A percentile compares a stretch with the other conserved stretches of the same genome.
These are phyloP conservation scores for Halcyon malimbica DNA, from an alignment of 2,113 vertebrate genomes.

Conservation along the genomic window DNA sequence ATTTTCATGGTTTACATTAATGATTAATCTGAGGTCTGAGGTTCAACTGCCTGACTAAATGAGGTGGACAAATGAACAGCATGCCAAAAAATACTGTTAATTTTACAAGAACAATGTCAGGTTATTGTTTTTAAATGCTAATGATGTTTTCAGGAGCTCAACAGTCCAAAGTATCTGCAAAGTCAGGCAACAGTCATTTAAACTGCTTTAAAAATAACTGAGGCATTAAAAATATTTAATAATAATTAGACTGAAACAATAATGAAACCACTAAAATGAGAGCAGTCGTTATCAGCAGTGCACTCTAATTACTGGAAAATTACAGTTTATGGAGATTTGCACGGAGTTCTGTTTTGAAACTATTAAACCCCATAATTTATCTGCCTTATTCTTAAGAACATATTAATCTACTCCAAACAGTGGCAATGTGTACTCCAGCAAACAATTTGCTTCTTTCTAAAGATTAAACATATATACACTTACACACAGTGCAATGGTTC, in stretches of 20 bases:
- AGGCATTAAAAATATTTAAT: slow-evolving; percentile 24
- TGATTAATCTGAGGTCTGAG: neutral
- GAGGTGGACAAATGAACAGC: neutral
- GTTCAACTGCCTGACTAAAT: neutral
- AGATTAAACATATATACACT: neutral
- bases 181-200: neutral
- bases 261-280: slow-evolving; percentile 15
- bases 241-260: slow-evolving; percentile 36
- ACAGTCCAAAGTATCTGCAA: neutral
- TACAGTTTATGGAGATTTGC: slow-evolving; percentile 21
- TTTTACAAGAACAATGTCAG: neutral
- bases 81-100: neutral
- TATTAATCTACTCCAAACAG: neutral
- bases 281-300: slow-evolving; percentile 3
- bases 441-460: neutral
- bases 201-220: neutral
- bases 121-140: neutral
- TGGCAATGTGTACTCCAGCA: neutral
- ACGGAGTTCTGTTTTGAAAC: neutral
- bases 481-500: neutral
- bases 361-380: slow-evolving; percentile 11
- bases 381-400: neutral
- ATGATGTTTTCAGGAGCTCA: neutral
- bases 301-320: slow-evolving; percentile 41
- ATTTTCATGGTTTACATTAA: neutral